Conservation (phyloP, 2,797 vertebrate genomes). For the Gymnodraco acuticeps region DNA sequence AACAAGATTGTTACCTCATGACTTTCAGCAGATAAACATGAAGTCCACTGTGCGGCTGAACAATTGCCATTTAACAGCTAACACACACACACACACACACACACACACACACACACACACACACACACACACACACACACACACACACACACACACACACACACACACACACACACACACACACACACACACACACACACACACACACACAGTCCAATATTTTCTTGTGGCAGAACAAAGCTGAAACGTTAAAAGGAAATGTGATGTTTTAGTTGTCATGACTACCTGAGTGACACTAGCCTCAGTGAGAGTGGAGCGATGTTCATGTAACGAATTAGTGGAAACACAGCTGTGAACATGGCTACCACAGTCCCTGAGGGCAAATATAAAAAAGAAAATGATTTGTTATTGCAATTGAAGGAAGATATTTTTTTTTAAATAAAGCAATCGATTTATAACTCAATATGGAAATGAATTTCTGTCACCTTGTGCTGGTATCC, state of each 20-base stretch:
- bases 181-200: not conserved
- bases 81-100: too few species aligned
- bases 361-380: not conserved
- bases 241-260: slow-evolving; percentile 43
- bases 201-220: not conserved
- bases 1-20: slow-evolving; percentile 62
- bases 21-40: slow-evolving; percentile 47
- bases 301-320: slow-evolving; percentile 28
- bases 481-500: slow-evolving; percentile 10
- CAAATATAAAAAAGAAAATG: not conserved
- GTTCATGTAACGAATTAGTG: slow-evolving; percentile 8
- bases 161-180: not conserved
- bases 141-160: too few species aligned
- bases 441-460: slow-evolving; percentile 20
- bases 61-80: slow-evolving; percentile 50
- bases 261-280: slow-evolving; percentile 68
- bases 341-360: slow-evolving; percentile 27
- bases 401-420: slow-evolving; percentile 3
- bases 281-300: slow-evolving; percentile 53
- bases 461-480: slow-evolving; percentile 10
- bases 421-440: slow-evolving; percentile 8
- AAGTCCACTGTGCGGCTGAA: slow-evolving; percentile 41
- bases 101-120: too few species aligned
- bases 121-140: too few species aligned
- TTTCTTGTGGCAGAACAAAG: slow-evolving; percentile 47